phyloP scores from a whole-genome alignment of 2,113 vertebrate genomes.

The Cyprinodon variegatus region DNA sequence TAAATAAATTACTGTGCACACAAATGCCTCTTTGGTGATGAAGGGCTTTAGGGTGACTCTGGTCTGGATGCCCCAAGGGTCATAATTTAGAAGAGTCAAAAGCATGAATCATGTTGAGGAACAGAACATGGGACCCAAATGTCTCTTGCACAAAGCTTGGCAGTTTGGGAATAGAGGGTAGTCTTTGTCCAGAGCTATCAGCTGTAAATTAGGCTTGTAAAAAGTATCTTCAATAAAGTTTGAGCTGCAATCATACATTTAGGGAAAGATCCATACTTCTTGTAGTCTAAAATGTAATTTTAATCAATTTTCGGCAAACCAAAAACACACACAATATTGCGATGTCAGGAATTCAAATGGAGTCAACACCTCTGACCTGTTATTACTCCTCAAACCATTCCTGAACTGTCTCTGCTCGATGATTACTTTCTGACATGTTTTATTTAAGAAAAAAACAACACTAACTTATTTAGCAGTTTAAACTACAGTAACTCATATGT shows the following conservation, averaged over 20 bases:
- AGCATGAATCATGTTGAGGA: slow-evolving; percentile 22
- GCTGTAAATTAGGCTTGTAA: not conserved
- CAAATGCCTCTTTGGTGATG: slow-evolving; percentile 37
- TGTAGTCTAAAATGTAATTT: not conserved
- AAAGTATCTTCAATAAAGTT: not conserved
- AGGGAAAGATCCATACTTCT: not conserved
- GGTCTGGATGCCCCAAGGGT: slow-evolving; percentile 29
- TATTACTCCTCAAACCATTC: too few relatives aligned
- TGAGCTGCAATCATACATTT: too few relatives aligned
- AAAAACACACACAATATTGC: not conserved
- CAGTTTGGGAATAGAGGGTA: not conserved
- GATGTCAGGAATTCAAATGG: not conserved
- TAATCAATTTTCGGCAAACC: not conserved
- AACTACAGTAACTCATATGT: too few relatives aligned
- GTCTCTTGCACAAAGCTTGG: not conserved
- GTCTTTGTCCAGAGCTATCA: not conserved
- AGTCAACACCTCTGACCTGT: not conserved
- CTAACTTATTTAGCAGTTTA: too few relatives aligned
- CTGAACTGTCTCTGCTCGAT: too few relatives aligned
- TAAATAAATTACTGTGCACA: slow-evolving; percentile 47
- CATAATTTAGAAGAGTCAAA: slow-evolving; percentile 5
- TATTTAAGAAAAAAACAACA: too few relatives aligned
- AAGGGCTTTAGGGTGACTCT: slow-evolving; percentile 19
- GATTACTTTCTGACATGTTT: too few relatives aligned
- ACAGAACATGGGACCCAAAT: slow-evolving; percentile 9